Evolutionary conservation across 2,888 invertebrate genomes (phyloP).

Genomic region (Pocota personata): DNA sequence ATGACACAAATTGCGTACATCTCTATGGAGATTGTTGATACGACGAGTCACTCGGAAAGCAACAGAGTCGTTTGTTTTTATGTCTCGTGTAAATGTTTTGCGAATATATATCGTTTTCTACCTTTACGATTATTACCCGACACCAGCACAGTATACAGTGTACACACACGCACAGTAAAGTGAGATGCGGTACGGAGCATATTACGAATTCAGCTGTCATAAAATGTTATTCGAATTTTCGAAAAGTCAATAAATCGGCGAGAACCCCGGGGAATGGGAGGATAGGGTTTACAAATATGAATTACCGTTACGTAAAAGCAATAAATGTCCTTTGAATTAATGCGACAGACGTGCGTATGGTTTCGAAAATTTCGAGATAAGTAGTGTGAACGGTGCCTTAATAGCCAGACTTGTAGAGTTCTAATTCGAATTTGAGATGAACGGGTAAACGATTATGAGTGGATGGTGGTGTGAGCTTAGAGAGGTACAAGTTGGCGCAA

Average conservation of each 20-base stretch:
- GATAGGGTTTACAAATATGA: constrained; percentile 38
- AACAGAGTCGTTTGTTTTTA: constrained; percentile 72
- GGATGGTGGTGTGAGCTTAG: neutral
- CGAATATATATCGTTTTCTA: constrained; percentile 61
- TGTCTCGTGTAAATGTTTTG: constrained; percentile 70
- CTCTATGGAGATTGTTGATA: constrained; percentile 39
- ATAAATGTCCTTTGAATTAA: constrained; percentile 60
- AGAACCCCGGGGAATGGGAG: neutral
- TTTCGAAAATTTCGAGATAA: constrained; percentile 28
- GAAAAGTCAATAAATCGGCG: constrained; percentile 61
- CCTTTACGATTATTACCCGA: constrained; percentile 63
- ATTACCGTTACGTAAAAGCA: constrained; percentile 40
- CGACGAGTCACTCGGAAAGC: constrained; percentile 40
- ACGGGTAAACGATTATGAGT: neutral
- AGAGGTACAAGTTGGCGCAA: too few species aligned
- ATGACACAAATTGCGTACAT: constrained; percentile 25
- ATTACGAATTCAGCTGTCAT: constrained; percentile 64
- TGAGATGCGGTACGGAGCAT: constrained; percentile 2
- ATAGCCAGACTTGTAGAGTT: constrained; percentile 13
- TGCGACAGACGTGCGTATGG: constrained; percentile 51
- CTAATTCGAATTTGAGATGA: constrained; percentile 34
- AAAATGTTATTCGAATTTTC: constrained; percentile 69
- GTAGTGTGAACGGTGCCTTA: constrained; percentile 20
- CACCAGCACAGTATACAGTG: neutral
- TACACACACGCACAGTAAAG: neutral